Base-by-base conservation (phyloP, 2,888 invertebrate species). In the Tetanocera ferruginea region DNA sequence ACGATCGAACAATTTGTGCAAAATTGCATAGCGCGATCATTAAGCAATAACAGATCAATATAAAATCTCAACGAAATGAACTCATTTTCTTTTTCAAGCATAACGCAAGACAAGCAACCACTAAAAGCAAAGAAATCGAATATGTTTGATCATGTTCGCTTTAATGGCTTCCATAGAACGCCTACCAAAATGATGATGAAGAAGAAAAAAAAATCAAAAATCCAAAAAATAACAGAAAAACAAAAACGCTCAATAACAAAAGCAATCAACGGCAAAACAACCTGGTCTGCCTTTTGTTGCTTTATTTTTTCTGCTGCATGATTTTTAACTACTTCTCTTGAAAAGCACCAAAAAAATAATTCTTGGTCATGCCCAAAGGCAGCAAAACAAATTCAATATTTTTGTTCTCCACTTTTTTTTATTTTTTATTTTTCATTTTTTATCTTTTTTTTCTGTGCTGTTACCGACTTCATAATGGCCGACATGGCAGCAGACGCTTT, bases 61-160 rank as follows among this genome's bases (percentile, higher is more conserved):
- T 25, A 75, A 66, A 55, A 55, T 55, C 55, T 34, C 67, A 67
- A 37, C 67, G 67, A 75, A 75, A 75, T 75, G 55, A 75, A 75
- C 75, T 75, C 75, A 75, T 75, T 75, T 75, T 75, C 75, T 34
- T n/a, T n/a, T n/a, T 17, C 52, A 34, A 9, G 49, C 23, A 49
- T 51, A 55, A 52, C 66, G 31, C 51, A 66, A 31, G 34, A 17
- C 57, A 60, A 28, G 8, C 9, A 25, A 51, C 25, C 31, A 19
- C 34, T 34, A 31, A 72, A 55, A 75, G 62, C 64, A 75, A 75
- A 67, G 67, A 55, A 67, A 67, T 75, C 75, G 55, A n/a, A 67
- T 75, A 75, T 75, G 75, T 75, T 75, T 75, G 75, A 75, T 75
- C 75, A 75, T 75, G 75, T 67, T 75, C 66, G 55, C 67, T 75